Base-by-base conservation (phyloP, 2,113 vertebrate species). In the Telmatochromis bifrenatus region DNA sequence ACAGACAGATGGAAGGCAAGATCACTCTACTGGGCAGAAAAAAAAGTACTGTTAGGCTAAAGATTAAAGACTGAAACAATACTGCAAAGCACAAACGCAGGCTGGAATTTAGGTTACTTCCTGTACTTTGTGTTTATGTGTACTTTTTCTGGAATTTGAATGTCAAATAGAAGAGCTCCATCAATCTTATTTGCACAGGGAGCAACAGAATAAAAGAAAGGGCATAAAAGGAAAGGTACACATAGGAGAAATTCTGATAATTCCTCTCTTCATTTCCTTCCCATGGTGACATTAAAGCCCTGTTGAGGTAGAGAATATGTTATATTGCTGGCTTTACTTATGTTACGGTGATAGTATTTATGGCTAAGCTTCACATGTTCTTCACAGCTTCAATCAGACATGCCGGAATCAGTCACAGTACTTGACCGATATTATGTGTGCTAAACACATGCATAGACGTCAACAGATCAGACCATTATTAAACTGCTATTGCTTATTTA, bases 1-100 rank as follows among this genome's bases (percentile, higher is more conserved):
- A 82, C 56, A 79, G 31, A 80, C 84, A 89, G 85, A 92, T 90
- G 87, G 79, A 53, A 68, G 47, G 17, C 37, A 85, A 54, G 55
- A 81, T 10, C 79, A 42, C 80, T 39, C 26, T 81, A 70, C 26
- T 60, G 70, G 49, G 68, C 15, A 37, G 53, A 45, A 82, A 68
- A 33, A 42, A 62, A 31, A 31, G 4, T 19, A 77, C 26, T 81
- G 33, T 26, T 17, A 17, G 21, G 15, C n/a, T 56, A 81, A 28
- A 56, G n/a, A 81, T 10, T 56, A 56, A 81, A 56, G 14, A 81
- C 1, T 81, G 79, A 26, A 45, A 82, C 45, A 77, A 49, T 49
- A 77, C 39, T 73, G 21, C 5, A 73, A 73, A 45, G 21, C n/a
- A 73, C 37, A 45, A 73, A 73, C 39, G 7, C 39, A 45, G 21